Conservation (phyloP, 2,888 invertebrate species). For the Amphipyra berbera region DNA sequence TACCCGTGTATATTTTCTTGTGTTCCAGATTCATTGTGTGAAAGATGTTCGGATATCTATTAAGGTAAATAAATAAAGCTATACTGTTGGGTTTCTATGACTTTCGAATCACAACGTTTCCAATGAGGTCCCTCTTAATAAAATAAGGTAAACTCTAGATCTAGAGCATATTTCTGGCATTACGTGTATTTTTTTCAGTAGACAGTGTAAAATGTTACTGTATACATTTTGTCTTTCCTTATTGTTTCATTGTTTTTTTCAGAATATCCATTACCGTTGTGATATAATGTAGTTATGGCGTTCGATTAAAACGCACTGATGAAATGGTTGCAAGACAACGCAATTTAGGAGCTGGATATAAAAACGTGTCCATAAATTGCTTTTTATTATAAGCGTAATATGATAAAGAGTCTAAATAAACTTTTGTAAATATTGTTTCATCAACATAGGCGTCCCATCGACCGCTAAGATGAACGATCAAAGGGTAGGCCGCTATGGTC, state of each 20-base stretch:
- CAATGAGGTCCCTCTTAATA: too few species aligned
- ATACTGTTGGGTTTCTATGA: not conserved
- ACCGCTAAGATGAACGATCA: too few species aligned
- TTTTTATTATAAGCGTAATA: not conserved
- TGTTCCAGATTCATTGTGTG: conserved; percentile 18
- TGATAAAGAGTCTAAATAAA: too few species aligned
- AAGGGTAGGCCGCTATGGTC: too few species aligned
- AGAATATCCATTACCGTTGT: not conserved
- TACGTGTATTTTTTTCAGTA: too few species aligned
- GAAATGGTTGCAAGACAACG: not conserved
- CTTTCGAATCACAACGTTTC: too few species aligned
- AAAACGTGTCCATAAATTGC: not conserved
- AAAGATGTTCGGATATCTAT: conserved; percentile 21
- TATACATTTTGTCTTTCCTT: too few species aligned
- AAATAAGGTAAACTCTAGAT: too few species aligned
- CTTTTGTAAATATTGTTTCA: too few species aligned
- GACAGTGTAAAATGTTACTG: too few species aligned
- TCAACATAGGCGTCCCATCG: too few species aligned
- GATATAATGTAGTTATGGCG: not conserved
- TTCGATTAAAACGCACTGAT: conserved; percentile 1
- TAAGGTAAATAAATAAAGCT: conserved; percentile 15
- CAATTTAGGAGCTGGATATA: not conserved
- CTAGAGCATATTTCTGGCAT: too few species aligned
- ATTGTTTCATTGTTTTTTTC: not conserved
- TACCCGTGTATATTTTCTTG: conserved; percentile 21